Evolutionary conservation across 2,113 vertebrate species (phyloP), one percentile per base, ranked within the genome.

Genomic region (Ammodytes dubius): DNA sequence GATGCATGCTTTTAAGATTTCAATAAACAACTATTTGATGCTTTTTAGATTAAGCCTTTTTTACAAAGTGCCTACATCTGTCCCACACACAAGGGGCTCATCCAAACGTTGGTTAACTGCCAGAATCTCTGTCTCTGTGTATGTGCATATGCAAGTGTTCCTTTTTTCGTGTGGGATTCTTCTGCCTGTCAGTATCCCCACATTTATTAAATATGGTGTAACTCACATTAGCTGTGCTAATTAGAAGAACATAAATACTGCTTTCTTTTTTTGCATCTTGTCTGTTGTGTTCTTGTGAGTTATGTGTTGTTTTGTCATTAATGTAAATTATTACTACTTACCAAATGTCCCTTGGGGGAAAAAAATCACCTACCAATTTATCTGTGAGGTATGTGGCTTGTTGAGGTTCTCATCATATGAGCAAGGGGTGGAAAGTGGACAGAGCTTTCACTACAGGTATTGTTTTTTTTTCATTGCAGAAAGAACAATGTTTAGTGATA

Each of bases 371-470:
- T 27, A 27, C 27, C 27, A 27, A 81, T 63, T 83, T 65, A 73
- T 87, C 74, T 46, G 65, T 70, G 61, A 70, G 72, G 72, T 80
- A 65, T 83, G 58, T 43, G 27, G 74, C 72, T 88, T 71, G 45
- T 69, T 90, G 65, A 88, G 86, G 84, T 85, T 85, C 91, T 87
- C 67, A 89, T 90, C 82, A 89, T 57, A 72, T 60, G 75, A 56
- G 68, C 52, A 56, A 10, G 11, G n/a, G 71, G 72, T 7, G 12
- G 82, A 70, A 81, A 84, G 83, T 78, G 64, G 52, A 57, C 53
- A 27, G 37, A 15, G 39, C 75, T 52, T 73, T 70, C 39, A 57
- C 27, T 35, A 68, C 27, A 27, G 58, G 50, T 66, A 72, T 71
- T 88, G 40, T 83, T 75, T 69, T 74, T 58, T 60, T 69, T 69